A percentile compares a stretch with the other conserved stretches of the same genome.
phyloP scores from a whole-genome alignment of 2,797 vertebrate species.

The Triplophysa yarkandensis region DNA sequence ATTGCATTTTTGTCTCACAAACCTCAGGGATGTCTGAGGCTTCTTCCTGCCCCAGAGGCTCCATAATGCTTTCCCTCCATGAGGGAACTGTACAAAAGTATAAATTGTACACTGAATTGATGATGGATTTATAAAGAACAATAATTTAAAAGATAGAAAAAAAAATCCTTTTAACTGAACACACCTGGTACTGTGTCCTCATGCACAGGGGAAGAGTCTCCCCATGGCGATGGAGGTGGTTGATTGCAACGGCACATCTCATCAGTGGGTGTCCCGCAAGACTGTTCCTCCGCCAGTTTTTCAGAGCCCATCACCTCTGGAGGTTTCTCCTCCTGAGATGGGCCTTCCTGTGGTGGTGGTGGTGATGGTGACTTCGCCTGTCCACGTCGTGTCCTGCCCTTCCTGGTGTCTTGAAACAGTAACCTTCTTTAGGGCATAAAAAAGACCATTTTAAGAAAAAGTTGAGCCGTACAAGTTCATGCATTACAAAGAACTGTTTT shows the following conservation, averaged over 20 bases:
- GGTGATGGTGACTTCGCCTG: slow-evolving; percentile 77
- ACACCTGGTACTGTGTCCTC: slow-evolving; percentile 88
- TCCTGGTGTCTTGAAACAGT: slow-evolving; percentile 67
- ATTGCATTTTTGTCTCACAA: slow-evolving; percentile 23
- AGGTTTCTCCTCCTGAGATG: slow-evolving; percentile 80
- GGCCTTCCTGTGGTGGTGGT: slow-evolving; percentile 68
- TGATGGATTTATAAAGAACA: too few relatives aligned
- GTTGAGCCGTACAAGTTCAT: too few relatives aligned
- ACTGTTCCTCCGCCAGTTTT: slow-evolving; percentile 74
- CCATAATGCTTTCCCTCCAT: slow-evolving; percentile 83
- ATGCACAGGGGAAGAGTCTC: slow-evolving; percentile 84
- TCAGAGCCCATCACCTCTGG: slow-evolving; percentile 59
- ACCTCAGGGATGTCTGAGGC: slow-evolving; percentile 82
- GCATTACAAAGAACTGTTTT: too few relatives aligned
- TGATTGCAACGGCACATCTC: slow-evolving; percentile 90
- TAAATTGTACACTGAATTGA: background rate
- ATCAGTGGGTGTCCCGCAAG: slow-evolving; percentile 81
- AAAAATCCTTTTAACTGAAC: slow-evolving; percentile 41
- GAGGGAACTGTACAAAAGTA: slow-evolving; percentile 77
- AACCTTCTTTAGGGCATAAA: slow-evolving; percentile 72
- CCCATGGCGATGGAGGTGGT: slow-evolving; percentile 81
- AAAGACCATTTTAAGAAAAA: too few relatives aligned
- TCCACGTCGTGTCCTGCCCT: slow-evolving; percentile 78
- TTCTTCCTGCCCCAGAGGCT: slow-evolving; percentile 80
- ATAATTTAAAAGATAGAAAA: too few relatives aligned